Percentiles rank a stretch among this genome's conserved stretches.
phyloP scores from a whole-genome alignment of 1,140 invertebrate genomes.

The Octopus bimaculoides region DNA sequence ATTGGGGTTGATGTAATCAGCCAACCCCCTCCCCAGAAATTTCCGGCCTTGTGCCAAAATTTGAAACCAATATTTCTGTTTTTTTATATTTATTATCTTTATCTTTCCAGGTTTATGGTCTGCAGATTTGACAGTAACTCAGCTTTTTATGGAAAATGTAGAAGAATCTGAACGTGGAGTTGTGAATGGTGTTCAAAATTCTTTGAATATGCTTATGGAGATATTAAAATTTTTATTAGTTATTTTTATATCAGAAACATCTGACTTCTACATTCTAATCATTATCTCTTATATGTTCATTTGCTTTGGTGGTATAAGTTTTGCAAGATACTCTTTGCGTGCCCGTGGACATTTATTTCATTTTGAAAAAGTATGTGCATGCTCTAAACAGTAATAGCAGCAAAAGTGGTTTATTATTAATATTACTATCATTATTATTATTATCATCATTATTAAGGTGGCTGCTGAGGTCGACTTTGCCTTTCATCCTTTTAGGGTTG shows the following conservation, averaged over 20 bases:
- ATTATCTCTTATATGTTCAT: constrained; percentile 59
- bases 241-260: constrained; percentile 53
- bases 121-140: constrained; percentile 63
- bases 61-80: too few relatives aligned
- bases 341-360: constrained; percentile 32
- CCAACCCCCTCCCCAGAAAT: too few relatives aligned
- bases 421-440: too few relatives aligned
- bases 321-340: constrained; percentile 27
- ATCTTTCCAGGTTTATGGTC: constrained; percentile 61
- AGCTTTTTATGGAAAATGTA: constrained; percentile 64
- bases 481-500: too few relatives aligned
- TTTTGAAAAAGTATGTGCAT: constrained; percentile 18
- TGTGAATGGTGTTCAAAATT: constrained; percentile 63
- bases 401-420: too few relatives aligned
- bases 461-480: too few relatives aligned
- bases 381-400: not conserved
- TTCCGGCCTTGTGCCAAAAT: too few relatives aligned
- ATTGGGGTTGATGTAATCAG: too few relatives aligned
- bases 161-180: constrained; percentile 60
- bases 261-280: constrained; percentile 58
- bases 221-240: constrained; percentile 62
- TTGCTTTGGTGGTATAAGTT: constrained; percentile 43
- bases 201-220: constrained; percentile 61
- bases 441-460: too few relatives aligned
- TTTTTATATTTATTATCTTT: not conserved